A percentile compares a stretch with the other conserved stretches of the same genome.
Conservation (phyloP, 2,113 vertebrate species). For the Vombatus ursinus region DNA sequence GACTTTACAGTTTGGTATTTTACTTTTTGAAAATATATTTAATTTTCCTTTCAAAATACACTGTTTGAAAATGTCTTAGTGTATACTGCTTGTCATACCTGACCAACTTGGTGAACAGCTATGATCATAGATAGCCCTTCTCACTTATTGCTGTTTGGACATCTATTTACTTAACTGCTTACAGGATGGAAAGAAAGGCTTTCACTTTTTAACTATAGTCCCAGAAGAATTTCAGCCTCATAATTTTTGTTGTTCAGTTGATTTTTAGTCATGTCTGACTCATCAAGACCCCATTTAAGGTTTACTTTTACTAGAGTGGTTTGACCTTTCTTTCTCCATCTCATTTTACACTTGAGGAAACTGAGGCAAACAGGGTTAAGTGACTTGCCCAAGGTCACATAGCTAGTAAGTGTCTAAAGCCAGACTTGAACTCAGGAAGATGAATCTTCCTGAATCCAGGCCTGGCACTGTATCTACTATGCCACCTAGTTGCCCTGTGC, state of each 20-base stretch:
- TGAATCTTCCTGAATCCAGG: background rate
- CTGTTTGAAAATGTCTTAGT: background rate
- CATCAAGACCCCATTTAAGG: too few relatives aligned
- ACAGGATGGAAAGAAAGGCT: background rate
- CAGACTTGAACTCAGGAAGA: background rate
- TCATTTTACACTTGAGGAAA: too few relatives aligned
- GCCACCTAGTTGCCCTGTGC: background rate
- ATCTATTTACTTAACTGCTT: background rate
- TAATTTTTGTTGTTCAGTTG: background rate
- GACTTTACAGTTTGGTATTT: background rate
- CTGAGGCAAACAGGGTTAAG: background rate
- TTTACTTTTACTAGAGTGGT: too few relatives aligned
- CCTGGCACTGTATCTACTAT: background rate
- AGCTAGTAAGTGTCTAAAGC: background rate
- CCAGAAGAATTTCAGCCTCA: conserved; percentile 23
- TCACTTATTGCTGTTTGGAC: conserved; percentile 26
- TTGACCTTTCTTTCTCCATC: too few relatives aligned
- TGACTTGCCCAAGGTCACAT: background rate
- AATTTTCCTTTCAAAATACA: conserved; percentile 17
- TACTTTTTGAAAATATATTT: conserved; percentile 14
- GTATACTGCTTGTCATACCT: conserved; percentile 36
- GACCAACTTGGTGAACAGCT: conserved; percentile 27
- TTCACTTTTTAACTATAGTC: background rate
- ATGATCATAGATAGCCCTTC: background rate
- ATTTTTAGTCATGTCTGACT: too few relatives aligned